Evolutionary conservation across 2,888 invertebrate genomes (phyloP).

Genomic region (Andrena chrysosceles): DNA sequence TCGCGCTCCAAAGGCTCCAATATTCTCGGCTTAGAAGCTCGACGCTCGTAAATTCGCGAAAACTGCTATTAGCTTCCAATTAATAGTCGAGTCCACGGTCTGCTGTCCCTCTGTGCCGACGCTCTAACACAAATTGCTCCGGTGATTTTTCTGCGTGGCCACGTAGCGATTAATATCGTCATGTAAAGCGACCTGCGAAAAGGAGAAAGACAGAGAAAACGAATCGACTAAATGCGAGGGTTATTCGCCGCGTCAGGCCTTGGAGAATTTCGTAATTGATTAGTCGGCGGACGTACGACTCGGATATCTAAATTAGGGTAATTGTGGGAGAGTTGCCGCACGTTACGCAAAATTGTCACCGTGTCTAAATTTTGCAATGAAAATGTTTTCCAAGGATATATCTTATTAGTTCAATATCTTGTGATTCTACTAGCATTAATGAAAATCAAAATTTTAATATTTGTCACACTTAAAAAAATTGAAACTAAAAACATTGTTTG

Average conservation of each 20-base stretch:
- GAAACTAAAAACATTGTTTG: too few species aligned
- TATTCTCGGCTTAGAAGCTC: background rate
- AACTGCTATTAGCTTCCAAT: constrained; percentile 33
- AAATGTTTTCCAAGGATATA: too few species aligned
- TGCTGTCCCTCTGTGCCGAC: background rate
- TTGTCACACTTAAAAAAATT: too few species aligned
- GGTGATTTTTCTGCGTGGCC: background rate
- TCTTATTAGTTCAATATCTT: too few species aligned
- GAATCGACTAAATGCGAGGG: constrained; percentile 61
- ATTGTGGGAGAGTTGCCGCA: too few species aligned
- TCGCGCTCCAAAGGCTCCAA: constrained; percentile 24
- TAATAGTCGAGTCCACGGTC: background rate
- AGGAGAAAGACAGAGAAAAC: background rate
- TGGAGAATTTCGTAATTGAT: constrained; percentile 77
- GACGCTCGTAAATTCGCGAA: constrained; percentile 11
- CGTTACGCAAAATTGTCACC: too few species aligned
- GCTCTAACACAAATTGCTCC: background rate
- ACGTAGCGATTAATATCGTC: background rate
- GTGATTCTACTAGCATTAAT: too few species aligned
- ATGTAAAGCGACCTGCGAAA: background rate
- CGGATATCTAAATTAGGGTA: constrained; percentile 76
- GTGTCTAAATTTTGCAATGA: too few species aligned
- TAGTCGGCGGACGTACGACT: constrained; percentile 68
- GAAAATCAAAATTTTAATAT: too few species aligned
- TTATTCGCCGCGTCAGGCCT: constrained; percentile 68